Percentiles rank a stretch among this genome's conserved stretches.
These are phyloP conservation scores for Frankliniella fusca DNA, from an alignment of 2,888 invertebrate species.

Conservation along the genomic window DNA sequence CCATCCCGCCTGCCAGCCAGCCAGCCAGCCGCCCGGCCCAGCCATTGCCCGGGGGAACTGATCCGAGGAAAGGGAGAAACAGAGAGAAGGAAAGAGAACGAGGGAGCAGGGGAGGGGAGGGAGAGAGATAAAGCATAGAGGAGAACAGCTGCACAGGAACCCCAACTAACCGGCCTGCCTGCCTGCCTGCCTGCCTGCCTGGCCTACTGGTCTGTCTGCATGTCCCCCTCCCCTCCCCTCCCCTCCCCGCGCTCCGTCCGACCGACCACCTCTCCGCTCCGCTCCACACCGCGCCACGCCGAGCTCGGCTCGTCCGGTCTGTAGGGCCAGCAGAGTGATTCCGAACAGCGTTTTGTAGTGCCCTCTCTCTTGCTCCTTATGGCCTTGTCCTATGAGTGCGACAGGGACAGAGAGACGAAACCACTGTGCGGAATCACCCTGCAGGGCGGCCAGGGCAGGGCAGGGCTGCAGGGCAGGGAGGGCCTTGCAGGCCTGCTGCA, in stretches of 20 bases:
- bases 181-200: background rate
- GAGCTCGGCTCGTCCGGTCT: background rate
- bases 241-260: background rate
- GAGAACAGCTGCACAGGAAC: conserved; percentile 30
- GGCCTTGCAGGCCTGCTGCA: too few species aligned
- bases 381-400: too few species aligned
- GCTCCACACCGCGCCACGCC: background rate
- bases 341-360: too few species aligned
- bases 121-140: conserved; percentile 28
- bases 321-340: background rate
- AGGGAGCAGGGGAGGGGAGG: conserved; percentile 28
- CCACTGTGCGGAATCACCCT: too few species aligned
- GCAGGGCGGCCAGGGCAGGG: too few species aligned
- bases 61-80: conserved; percentile 29
- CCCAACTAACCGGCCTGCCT: conserved; percentile 2
- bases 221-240: background rate
- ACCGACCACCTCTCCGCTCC: background rate
- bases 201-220: conserved; percentile 5
- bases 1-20: too few species aligned
- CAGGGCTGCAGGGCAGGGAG: too few species aligned
- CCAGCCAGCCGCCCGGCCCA: background rate
- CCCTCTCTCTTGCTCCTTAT: too few species aligned
- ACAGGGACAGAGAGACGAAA: too few species aligned
- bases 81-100: conserved; percentile 31
- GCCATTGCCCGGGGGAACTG: conserved; percentile 16